Evolutionary conservation across 1,140 invertebrate genomes (phyloP).

Genomic region (Drosophila mauritiana): DNA sequence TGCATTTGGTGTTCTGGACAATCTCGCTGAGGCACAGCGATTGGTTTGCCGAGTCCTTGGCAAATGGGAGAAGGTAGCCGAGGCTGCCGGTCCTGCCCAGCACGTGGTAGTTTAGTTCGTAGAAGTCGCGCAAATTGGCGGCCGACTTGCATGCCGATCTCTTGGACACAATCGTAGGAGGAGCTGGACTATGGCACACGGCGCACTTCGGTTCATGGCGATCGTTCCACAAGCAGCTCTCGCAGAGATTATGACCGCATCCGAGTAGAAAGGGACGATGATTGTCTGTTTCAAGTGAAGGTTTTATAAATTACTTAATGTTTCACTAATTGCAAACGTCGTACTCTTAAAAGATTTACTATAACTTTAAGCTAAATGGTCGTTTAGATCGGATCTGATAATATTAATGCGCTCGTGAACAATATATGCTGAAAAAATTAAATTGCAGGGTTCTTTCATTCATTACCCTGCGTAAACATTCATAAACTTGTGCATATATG

Average conservation of each 20-base stretch:
- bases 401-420: too few relatives aligned
- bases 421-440: too few relatives aligned
- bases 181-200: conserved; percentile 42
- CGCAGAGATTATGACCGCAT: conserved; percentile 74
- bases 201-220: conserved; percentile 50
- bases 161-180: conserved; percentile 35
- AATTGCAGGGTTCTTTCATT: too few relatives aligned
- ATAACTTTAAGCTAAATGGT: too few relatives aligned
- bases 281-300: background rate
- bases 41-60: conserved; percentile 33
- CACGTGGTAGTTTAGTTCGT: conserved; percentile 69
- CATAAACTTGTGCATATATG: background rate
- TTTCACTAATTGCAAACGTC: too few relatives aligned
- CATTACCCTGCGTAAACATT: too few relatives aligned
- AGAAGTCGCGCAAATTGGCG: conserved; percentile 47
- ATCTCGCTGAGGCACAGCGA: conserved; percentile 19
- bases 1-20: conserved; percentile 44
- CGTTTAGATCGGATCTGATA: too few relatives aligned
- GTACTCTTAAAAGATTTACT: too few relatives aligned
- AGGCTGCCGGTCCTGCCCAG: conserved; percentile 49
- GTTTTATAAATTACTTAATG: too few relatives aligned
- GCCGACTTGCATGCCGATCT: conserved; percentile 5
- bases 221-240: conserved; percentile 57
- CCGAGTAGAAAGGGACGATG: conserved; percentile 63
- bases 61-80: conserved; percentile 19